Conservation (phyloP, 2,797 vertebrate genomes). For the Halcyon badia region DNA sequence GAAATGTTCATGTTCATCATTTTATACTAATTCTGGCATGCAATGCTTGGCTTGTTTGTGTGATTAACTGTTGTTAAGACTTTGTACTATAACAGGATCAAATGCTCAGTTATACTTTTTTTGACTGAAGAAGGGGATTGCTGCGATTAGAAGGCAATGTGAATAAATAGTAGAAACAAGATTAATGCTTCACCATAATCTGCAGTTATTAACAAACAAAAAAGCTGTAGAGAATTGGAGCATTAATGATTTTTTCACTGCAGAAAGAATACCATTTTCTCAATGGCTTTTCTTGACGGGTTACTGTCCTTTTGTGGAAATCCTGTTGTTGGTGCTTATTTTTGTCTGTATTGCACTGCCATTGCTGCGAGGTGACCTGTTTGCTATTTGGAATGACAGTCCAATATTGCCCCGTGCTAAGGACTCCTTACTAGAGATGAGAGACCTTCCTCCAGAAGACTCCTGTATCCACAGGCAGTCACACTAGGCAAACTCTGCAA, state of each 20-base stretch:
- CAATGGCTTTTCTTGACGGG: not conserved
- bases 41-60: not conserved
- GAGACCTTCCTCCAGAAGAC: not conserved
- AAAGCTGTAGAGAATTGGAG: not conserved
- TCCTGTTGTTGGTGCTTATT: not conserved
- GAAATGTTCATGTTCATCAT: not conserved
- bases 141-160: not conserved
- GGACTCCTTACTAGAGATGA: not conserved
- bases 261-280: not conserved
- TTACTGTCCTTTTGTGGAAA: not conserved
- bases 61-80: not conserved
- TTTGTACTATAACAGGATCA: not conserved
- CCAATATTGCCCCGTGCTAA: fast-evolving
- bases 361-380: not conserved
- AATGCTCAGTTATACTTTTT: not conserved
- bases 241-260: not conserved
- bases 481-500: not conserved
- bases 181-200: not conserved
- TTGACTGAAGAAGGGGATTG: not conserved
- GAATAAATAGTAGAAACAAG: not conserved
- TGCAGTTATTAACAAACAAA: not conserved
- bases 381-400: not conserved
- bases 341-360: not conserved
- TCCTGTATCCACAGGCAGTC: not conserved
- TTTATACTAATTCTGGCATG: conserved; percentile 11